Evolutionary conservation across 2,113 vertebrate genomes (phyloP).

Genomic region (Pyrgilauda ruficollis): DNA sequence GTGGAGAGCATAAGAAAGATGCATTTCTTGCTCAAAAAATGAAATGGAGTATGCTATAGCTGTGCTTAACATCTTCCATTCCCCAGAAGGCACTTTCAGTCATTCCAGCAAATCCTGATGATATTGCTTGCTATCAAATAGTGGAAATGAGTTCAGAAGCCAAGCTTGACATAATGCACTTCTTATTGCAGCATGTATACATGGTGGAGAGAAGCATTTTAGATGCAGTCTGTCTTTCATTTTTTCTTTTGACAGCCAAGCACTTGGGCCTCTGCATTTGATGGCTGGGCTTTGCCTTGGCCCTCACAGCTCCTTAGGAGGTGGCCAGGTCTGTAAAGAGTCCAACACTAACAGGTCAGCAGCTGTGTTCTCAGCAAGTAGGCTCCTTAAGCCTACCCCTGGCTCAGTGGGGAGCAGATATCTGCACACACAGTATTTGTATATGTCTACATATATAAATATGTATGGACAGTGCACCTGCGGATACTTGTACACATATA

Average conservation of each 20-base stretch:
- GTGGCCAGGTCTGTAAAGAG: not conserved
- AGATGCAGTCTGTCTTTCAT: not conserved
- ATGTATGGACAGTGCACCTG: rapidly evolving
- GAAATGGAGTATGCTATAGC: not conserved
- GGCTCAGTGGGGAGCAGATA: not conserved
- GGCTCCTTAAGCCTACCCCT: not conserved
- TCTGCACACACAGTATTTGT: not conserved
- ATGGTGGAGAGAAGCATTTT: not conserved
- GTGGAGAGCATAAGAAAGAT: not conserved
- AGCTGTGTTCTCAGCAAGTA: not conserved
- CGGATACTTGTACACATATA: rapidly evolving
- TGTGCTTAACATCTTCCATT: not conserved
- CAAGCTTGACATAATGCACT: not conserved
- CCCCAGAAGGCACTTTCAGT: not conserved
- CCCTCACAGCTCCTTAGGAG: not conserved
- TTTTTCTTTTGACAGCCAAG: not conserved
- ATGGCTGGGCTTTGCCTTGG: not conserved
- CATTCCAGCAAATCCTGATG: not conserved
- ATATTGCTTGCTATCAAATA: not conserved
- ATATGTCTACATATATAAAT: no score
- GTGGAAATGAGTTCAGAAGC: not conserved
- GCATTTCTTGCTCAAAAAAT: not conserved
- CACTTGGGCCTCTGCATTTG: not conserved
- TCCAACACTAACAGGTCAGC: not conserved
- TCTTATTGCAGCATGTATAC: not conserved